Base-by-base conservation (phyloP, 2,888 invertebrate genomes). In the Tolmerus cingulatus region DNA sequence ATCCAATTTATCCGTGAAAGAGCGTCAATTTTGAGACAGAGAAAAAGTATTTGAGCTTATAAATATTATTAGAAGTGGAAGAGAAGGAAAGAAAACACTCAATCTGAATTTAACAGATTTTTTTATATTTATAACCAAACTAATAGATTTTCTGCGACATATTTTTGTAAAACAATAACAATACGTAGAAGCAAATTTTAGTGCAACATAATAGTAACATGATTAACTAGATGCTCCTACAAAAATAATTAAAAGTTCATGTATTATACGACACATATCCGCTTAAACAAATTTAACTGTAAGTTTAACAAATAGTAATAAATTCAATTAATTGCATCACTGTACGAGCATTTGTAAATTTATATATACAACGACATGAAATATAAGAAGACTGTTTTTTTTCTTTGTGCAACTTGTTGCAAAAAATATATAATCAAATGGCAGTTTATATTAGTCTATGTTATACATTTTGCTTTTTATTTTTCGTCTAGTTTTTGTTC, bases 161-260 rank as follows among this genome's bases (percentile, higher is more conserved):
- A 37, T 30, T 76, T 76, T 19, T 34, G 40, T 51, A 79, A 30
- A 79, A n/a, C 27, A 51, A 9, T 79, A 16, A 23, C 34, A 19
- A 43, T 55, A 79, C 78, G 46, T 79, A 79, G 14, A 79, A 79
- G 9, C 43, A 46, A 79, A 79, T 78, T 78, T 34, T 16, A n/a
- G 3, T 37, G 5, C 7, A 7, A 34, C 4, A 37, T 9, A 27
- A 3, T 78, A 78, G 27, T 78, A 78, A 46, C 78, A 46, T 23
- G 46, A 78, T 46, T 78, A 51, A 19, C 7, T 8, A 19, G 7
- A n/a, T n/a, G 51, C 51, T n/a, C 51, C n/a, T n/a, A 51, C 7
- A 51, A 51, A 16, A 16, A 16, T 51, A n/a, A 51, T n/a, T 4
- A 51, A 8, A 51, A 51, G 19, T 19, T 19, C 7, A 51, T 51